A percentile compares a stretch with the other conserved stretches of the same genome.
Conservation (phyloP, 2,888 invertebrate genomes). For the Orthonevra nobilis region DNA sequence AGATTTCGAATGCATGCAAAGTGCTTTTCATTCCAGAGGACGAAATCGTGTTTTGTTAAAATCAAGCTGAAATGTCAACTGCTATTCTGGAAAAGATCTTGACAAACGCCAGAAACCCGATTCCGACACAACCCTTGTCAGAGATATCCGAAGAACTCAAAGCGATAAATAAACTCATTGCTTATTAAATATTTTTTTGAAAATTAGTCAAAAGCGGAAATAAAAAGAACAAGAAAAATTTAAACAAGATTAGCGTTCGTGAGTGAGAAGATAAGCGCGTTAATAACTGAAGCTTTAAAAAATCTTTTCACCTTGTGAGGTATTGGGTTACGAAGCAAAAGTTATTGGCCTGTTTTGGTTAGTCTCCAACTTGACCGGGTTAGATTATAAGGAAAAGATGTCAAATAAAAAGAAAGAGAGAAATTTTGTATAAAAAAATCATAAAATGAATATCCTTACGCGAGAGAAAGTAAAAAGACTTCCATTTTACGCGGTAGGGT, state of each 20-base stretch:
- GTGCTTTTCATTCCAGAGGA: too few species aligned
- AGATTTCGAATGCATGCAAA: too few species aligned
- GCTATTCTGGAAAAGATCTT: too few species aligned
- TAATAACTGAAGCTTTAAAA: conserved; percentile 27
- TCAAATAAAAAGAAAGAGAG: conserved; percentile 4
- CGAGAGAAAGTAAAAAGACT: conserved; percentile 59
- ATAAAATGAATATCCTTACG: conserved; percentile 61
- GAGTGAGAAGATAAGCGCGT: conserved; percentile 7
- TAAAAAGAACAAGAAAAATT: conserved; percentile 3
- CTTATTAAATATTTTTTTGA: conserved; percentile 4
- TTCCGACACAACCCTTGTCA: too few species aligned
- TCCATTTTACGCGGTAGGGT: conserved; percentile 63
- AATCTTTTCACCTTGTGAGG: too few species aligned
- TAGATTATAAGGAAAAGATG: too few species aligned
- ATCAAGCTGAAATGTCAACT: too few species aligned
- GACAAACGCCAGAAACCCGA: too few species aligned
- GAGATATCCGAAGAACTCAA: neutral
- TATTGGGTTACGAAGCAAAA: too few species aligned
- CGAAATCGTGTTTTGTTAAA: too few species aligned
- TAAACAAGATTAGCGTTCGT: neutral
- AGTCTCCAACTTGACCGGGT: conserved; percentile 44
- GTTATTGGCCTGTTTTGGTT: neutral
- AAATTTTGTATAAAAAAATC: conserved; percentile 8
- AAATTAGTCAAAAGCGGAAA: conserved; percentile 32
- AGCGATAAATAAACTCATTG: neutral